Conservation (phyloP, 2,797 vertebrate species). For the Meriones psammophilus region DNA sequence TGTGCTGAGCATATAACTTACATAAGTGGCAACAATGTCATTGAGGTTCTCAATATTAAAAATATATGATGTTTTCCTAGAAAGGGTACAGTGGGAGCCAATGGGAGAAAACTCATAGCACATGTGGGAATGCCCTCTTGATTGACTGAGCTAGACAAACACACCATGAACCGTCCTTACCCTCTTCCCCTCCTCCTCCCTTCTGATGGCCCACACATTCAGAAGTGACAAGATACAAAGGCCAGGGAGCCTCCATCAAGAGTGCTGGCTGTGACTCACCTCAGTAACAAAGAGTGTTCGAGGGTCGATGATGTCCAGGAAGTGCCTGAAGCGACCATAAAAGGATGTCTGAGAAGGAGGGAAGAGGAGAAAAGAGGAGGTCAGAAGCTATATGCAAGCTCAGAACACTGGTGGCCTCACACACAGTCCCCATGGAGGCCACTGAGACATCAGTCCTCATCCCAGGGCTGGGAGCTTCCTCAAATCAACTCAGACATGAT, state of each 20-base stretch:
- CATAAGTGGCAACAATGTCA: not conserved
- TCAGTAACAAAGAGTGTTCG: conserved; percentile 94
- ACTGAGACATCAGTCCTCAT: not conserved
- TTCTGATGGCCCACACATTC: not conserved
- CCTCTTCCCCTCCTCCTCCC: not conserved
- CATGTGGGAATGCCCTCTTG: not conserved
- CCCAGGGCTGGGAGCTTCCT: not conserved
- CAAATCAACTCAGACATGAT: conserved; percentile 3
- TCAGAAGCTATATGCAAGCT: conserved; percentile 27
- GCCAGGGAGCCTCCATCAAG: not conserved
- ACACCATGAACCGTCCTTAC: not conserved
- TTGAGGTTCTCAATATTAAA: conserved; percentile 11
- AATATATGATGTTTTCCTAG: not conserved
- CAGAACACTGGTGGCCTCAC: not conserved
- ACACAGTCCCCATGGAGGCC: not conserved
- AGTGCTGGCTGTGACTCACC: conserved; percentile 87
- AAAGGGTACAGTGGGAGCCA: not conserved
- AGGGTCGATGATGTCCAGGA: conserved; percentile 96
- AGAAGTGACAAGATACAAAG: conserved; percentile 7
- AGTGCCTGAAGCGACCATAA: conserved; percentile 94
- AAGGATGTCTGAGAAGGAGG: conserved; percentile 90
- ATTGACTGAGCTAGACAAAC: not conserved
- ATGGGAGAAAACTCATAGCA: not conserved
- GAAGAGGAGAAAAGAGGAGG: not conserved
- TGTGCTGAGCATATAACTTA: not conserved